Percentiles rank a stretch among this genome's conserved stretches.
Evolutionary conservation across 2,113 vertebrate species (phyloP).

Genomic region (Herpetotheres cachinnans): DNA sequence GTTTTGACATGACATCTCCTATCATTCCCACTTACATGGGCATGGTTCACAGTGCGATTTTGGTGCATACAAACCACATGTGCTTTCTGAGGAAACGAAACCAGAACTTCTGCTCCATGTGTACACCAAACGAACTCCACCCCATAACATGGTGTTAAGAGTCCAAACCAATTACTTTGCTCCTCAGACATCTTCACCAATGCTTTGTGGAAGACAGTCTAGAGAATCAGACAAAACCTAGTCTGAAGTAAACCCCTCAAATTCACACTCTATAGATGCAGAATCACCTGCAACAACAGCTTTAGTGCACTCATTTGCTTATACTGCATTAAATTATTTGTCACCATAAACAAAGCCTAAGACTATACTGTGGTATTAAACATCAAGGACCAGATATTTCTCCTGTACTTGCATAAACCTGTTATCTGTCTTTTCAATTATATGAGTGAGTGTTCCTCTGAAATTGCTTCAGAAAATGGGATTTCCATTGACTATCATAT

Average conservation of each 20-base stretch:
- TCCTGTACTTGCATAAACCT: not conserved
- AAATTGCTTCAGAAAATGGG: not conserved
- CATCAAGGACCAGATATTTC: not conserved
- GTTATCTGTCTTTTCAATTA: not conserved
- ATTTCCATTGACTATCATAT: not conserved
- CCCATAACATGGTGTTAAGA: not conserved
- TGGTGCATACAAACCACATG: not conserved
- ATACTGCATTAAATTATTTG: not conserved
- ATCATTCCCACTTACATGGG: not conserved
- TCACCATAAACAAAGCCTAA: not conserved
- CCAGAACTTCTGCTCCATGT: not conserved
- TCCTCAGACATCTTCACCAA: not conserved
- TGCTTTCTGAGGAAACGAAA: not conserved
- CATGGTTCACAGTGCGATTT: not conserved
- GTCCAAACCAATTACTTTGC: not conserved
- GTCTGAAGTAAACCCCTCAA: not conserved
- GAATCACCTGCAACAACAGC: not conserved
- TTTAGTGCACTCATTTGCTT: not conserved
- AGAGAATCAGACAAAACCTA: not conserved
- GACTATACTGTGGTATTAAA: not conserved
- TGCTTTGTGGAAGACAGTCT: not conserved
- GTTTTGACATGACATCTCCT: not conserved
- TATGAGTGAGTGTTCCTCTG: not conserved
- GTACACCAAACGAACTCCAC: not conserved
- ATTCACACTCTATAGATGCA: not conserved